Evolutionary conservation across 2,888 invertebrate genomes (phyloP), one percentile per base, ranked within the genome.

Genomic region (Blera fallax): DNA sequence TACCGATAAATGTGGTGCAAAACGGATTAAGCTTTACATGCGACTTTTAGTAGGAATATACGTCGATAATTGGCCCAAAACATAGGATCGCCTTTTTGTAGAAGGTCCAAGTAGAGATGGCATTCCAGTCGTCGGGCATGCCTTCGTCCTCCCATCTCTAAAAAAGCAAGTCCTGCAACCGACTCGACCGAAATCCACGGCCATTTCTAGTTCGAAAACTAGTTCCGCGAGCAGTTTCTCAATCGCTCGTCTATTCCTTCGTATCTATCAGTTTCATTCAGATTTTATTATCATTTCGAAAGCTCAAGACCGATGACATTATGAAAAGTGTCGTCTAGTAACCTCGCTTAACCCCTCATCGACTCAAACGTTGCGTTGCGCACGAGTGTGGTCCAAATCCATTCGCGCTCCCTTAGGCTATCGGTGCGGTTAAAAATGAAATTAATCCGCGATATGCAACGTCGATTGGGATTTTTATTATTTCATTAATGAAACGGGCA

Each of bases 401-500:
- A 24, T 24, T 4, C 24, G 2, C n/a, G n/a, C n/a, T 73, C 58
- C 72, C 60, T 34, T 67, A 32, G 58, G 32, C 58, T 69, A 40
- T 43, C 76, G 56, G 32, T 50, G 64, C 64, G 24, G 50, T 69
- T 58, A 70, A 70, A 76, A 50, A 70, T 48, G 16, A 58, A 76
- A 82, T 76, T 64, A 76, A 76, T 74, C 70, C 56, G 54, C 64
- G 69, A 70, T 81, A 64, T 82, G 76, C 60, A 64, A 37, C n/a
- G 58, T 56, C 29, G 64, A 65, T 74, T 73, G 56, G 1, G 14
- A 3, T 5, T 40, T 45, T 56, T 32, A 32, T 3, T 52, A 6
- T 62, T 37, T 27, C 32, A 52, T 62, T 40, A 73, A 73, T 72
- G n/a, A 65, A 74, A 48, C 56, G 65, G 58, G 56, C 64, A 56